These are phyloP conservation scores for Melinaea menophilus DNA, from an alignment of 2,888 invertebrate genomes.

Conservation along the genomic window DNA sequence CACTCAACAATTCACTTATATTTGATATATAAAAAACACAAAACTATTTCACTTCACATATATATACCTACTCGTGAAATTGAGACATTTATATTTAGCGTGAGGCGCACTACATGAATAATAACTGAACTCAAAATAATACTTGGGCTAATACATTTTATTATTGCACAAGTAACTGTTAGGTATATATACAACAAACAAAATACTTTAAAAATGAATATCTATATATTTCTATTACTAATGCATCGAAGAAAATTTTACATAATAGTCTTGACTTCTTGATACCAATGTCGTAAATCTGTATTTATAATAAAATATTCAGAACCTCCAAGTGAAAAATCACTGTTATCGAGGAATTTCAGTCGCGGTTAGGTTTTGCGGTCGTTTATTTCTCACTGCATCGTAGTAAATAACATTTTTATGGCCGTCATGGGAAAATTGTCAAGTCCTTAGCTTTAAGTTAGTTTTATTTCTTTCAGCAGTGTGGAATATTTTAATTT, in stretches of 20 bases:
- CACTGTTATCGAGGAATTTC: slow-evolving; percentile 35
- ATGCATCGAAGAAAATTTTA: background rate
- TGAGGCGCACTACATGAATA: background rate
- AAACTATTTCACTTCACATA: background rate
- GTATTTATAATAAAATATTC: slow-evolving; percentile 34
- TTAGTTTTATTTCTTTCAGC: background rate
- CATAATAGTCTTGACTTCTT: background rate
- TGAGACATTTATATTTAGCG: background rate
- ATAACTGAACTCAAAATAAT: no score
- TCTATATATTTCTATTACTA: no score
- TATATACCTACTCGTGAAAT: slow-evolving; percentile 1
- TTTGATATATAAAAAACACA: slow-evolving; percentile 1
- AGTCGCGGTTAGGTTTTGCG: slow-evolving; percentile 29
- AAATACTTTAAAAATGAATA: no score
- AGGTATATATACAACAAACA: no score
- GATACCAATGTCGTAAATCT: slow-evolving; percentile 6
- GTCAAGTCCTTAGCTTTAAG: slow-evolving; percentile 10
- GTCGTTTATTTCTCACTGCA: slow-evolving; percentile 25
- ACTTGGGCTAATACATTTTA: no score
- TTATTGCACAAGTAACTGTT: no score
- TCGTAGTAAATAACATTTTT: slow-evolving; percentile 23
- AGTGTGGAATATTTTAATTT: no score
- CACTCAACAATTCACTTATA: slow-evolving; percentile 1
- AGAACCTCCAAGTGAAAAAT: slow-evolving; percentile 30
- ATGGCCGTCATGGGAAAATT: slow-evolving; percentile 17